These are phyloP conservation scores for Eumerus sabulonum DNA, from an alignment of 2,888 invertebrate genomes.

Conservation along the genomic window DNA sequence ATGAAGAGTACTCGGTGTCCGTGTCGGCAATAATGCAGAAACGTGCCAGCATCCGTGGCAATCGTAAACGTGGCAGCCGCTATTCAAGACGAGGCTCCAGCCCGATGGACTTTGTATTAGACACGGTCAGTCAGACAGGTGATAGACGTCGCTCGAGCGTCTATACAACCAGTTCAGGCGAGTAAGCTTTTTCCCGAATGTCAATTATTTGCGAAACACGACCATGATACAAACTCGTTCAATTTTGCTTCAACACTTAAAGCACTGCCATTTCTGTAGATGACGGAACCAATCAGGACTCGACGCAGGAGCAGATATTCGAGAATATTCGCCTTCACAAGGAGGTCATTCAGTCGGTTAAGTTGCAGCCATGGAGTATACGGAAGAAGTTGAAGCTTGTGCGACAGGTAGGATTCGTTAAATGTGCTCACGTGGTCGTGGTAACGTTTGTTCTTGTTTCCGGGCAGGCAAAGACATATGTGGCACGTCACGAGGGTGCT, in stretches of 20 bases:
- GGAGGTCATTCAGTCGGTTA: slow-evolving; percentile 92
- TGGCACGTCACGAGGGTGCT: slow-evolving; percentile 93
- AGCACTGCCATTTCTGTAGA: slow-evolving; percentile 90
- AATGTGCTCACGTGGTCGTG: no score
- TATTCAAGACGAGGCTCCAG: slow-evolving; percentile 83
- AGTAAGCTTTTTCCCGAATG: slow-evolving; percentile 81
- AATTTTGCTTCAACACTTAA: slow-evolving; percentile 60
- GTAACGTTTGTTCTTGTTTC: slow-evolving; percentile 29
- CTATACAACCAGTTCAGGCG: slow-evolving; percentile 92
- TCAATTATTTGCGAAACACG: slow-evolving; percentile 56
- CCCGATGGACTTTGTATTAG: slow-evolving; percentile 78
- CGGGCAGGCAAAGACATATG: slow-evolving; percentile 89
- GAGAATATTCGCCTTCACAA: slow-evolving; percentile 95
- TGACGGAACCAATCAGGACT: slow-evolving; percentile 82
- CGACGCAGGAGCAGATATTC: slow-evolving; percentile 92
- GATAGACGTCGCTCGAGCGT: slow-evolving; percentile 85
- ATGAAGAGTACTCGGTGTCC: slow-evolving; percentile 92
- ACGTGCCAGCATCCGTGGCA: slow-evolving; percentile 86
- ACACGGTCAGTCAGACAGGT: slow-evolving; percentile 71
- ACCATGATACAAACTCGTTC: slow-evolving; percentile 50
- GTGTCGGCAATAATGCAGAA: slow-evolving; percentile 91
- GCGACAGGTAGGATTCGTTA: slow-evolving; percentile 80
- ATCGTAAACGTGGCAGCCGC: slow-evolving; percentile 82
- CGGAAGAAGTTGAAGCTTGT: slow-evolving; percentile 90
- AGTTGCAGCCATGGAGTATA: slow-evolving; percentile 91